phyloP scores from a whole-genome alignment of 2,113 vertebrate genomes.

The Burhinus bistriatus region DNA sequence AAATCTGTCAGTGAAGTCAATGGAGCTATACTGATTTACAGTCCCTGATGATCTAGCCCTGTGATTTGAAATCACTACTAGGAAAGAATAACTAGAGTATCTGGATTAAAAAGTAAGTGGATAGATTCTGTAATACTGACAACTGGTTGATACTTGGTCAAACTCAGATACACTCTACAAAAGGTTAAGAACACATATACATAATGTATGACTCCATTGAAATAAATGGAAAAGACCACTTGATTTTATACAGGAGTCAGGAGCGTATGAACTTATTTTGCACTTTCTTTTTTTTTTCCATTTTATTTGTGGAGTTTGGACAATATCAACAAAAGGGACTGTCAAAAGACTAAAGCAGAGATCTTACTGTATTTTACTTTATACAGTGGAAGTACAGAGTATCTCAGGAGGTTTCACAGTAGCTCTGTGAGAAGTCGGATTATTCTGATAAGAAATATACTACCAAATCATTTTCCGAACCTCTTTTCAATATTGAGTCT shows the following conservation, averaged over 20 bases:
- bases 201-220: background rate
- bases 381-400: background rate
- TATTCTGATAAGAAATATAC: background rate
- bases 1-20: background rate
- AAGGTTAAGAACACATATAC: background rate
- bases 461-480: background rate
- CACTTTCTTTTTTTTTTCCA: too few species aligned
- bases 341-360: background rate
- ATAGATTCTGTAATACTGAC: background rate
- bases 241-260: background rate
- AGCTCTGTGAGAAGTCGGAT: background rate
- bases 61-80: background rate
- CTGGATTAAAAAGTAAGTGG: background rate
- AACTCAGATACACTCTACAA: background rate
- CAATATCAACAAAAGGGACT: background rate
- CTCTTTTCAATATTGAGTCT: background rate
- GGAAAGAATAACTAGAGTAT: background rate
- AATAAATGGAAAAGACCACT: background rate
- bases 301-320: background rate
- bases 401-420: background rate
- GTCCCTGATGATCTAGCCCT: background rate
- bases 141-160: background rate
- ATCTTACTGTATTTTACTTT: background rate
- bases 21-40: background rate
- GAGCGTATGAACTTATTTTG: background rate